Evolutionary conservation across 2,888 invertebrate species (phyloP), one percentile per base, ranked within the genome.

Genomic region (Microctonus aethiopoides): DNA sequence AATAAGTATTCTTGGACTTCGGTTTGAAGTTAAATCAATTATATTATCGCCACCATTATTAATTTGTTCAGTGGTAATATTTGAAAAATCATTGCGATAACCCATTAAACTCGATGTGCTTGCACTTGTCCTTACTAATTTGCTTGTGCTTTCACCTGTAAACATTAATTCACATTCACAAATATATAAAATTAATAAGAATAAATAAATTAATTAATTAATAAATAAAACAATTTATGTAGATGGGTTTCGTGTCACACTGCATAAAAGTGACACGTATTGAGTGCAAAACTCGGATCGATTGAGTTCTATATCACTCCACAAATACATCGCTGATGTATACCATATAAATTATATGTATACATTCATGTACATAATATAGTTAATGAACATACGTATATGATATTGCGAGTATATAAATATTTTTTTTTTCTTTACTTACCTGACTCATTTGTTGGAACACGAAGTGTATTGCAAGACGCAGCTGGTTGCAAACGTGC

Each of bases 401-500:
- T 26, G 16, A 29, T 65, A 16, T 46, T 16, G 9, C n/a, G 4
- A n/a, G n/a, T n/a, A n/a, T 3, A 39, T 3, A 39, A 13, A 71
- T 68, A 66, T 54, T 54, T 51, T 6, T 51, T 6, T 72, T 51
- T 32, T 24, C 10, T 29, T 69, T 57, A 70, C 54, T 78, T 75
- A 77, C 80, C 79, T 68, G 76, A 78, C 74, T 85, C 90, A 26
- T 88, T 87, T 73, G 88, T 88, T 5, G 91, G 89, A 61, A 92
- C 91, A 82, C 91, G 91, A 6, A 93, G 85, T 78, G 92, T 91
- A 79, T 92, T 92, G 79, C 92, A 92, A n/a, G 92, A 92, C n/a
- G 83, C 82, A 1, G 91, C 89, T 0, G 92, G 91, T 68, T 92
- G 90, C 60, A 90, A 89, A 13, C 91, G 89, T 1, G 88, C 88